A percentile compares a stretch with the other conserved stretches of the same genome.
Evolutionary conservation across 2,797 vertebrate genomes (phyloP).

Genomic region (Thamnophis elegans): DNA sequence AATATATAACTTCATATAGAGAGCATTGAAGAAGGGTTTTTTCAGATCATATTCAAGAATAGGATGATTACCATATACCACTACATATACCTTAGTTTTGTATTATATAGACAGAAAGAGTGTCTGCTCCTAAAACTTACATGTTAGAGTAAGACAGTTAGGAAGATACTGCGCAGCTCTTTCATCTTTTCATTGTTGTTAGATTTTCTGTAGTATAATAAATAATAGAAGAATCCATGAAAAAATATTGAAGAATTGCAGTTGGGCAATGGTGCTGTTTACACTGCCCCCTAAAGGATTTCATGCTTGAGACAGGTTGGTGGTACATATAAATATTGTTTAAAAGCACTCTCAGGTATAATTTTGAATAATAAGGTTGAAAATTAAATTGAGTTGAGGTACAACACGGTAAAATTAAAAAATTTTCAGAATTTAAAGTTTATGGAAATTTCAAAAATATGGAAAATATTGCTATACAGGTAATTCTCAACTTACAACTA

Average conservation of each 20-base stretch:
- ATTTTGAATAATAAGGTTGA: not conserved
- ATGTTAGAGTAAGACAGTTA: not conserved
- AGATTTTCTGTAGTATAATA: not conserved
- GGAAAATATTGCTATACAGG: not conserved
- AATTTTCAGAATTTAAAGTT: not conserved
- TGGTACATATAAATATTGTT: not conserved
- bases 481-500: no score
- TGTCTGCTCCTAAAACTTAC: not conserved
- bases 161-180: not conserved
- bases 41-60: not conserved
- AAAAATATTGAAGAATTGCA: not conserved
- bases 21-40: not conserved
- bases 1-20: not conserved
- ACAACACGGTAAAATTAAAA: not conserved
- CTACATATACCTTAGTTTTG: not conserved
- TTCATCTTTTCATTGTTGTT: not conserved
- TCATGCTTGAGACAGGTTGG: not conserved
- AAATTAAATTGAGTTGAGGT: not conserved
- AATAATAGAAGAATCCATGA: not conserved
- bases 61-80: not conserved
- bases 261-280: not conserved
- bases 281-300: not conserved
- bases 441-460: not conserved
- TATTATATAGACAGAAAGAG: not conserved
- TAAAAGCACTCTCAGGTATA: not conserved